A percentile compares a stretch with the other conserved stretches of the same genome.
These are phyloP conservation scores for Brachyistius frenatus DNA, from an alignment of 2,113 vertebrate species.

Conservation along the genomic window DNA sequence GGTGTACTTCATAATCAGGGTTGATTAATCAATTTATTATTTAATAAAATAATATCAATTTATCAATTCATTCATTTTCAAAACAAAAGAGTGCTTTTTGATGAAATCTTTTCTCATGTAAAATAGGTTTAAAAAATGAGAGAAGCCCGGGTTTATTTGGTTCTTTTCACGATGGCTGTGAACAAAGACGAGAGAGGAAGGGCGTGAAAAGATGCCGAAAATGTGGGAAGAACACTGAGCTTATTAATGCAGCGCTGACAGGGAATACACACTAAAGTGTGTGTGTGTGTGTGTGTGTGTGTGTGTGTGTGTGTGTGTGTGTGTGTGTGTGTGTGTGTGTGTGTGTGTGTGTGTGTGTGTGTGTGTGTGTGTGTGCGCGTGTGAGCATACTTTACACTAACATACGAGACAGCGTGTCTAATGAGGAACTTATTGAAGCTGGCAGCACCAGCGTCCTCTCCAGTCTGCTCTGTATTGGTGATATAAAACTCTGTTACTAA, in stretches of 20 bases:
- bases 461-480: conserved; percentile 57
- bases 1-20: not conserved
- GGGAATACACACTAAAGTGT: conserved; percentile 10
- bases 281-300: conserved; percentile 1
- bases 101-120: conserved; percentile 15
- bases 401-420: conserved; percentile 50
- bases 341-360: not conserved
- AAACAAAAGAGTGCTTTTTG: conserved; percentile 10
- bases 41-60: too few species aligned
- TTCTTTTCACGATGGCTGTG: conserved; percentile 21
- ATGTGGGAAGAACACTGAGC: not conserved
- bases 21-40: conserved; percentile 11
- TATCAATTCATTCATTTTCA: conserved; percentile 5
- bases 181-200: conserved; percentile 27
- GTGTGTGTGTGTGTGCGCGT: conserved; percentile 14
- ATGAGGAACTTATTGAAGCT: conserved; percentile 62
- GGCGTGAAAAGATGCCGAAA: conserved; percentile 11
- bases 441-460: conserved; percentile 59
- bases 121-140: not conserved
- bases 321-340: not conserved
- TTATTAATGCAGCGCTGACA: conserved; percentile 26
- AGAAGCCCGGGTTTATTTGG: not conserved
- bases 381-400: conserved; percentile 20
- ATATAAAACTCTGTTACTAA: conserved; percentile 75
- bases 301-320: conserved; percentile 12